These are phyloP conservation scores for Rhabdomys dilectus DNA, from an alignment of 2,113 vertebrate genomes.

Conservation along the genomic window DNA sequence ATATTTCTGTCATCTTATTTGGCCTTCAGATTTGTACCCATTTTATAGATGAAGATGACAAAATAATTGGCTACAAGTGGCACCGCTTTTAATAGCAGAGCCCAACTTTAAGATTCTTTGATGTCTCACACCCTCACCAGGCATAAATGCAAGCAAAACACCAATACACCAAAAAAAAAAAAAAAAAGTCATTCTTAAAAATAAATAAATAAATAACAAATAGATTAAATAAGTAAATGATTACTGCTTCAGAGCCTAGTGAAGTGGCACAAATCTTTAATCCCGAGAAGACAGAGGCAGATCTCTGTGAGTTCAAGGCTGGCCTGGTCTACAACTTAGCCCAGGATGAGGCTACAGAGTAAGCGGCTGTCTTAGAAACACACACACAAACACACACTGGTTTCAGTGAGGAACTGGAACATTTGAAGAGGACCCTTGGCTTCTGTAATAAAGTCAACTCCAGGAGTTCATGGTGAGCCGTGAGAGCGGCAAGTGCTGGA, in stretches of 20 bases:
- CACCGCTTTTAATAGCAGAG: not conserved
- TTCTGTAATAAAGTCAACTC: not conserved
- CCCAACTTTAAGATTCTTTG: not conserved
- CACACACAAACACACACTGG: not conserved
- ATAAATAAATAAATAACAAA: not conserved
- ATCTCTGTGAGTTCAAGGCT: not conserved
- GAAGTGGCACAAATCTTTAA: not conserved
- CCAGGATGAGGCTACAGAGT: not conserved
- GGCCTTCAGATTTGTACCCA: not conserved
- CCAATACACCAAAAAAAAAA: not conserved
- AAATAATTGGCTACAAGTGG: not conserved
- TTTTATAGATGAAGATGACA: not conserved
- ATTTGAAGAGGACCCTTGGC: not conserved
- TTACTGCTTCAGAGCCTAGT: not conserved
- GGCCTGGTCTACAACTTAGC: not conserved
- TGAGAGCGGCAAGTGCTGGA: not conserved
- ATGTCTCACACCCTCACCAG: not conserved
- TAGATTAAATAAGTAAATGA: not conserved
- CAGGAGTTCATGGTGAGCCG: not conserved
- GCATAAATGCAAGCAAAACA: not conserved
- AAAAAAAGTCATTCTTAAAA: not conserved
- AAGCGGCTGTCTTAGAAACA: not conserved
- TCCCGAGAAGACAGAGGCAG: not conserved
- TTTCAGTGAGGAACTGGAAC: not conserved
- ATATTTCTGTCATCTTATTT: not conserved